Evolutionary conservation across 2,797 vertebrate genomes (phyloP).

Genomic region (Sciurus vulgaris): DNA sequence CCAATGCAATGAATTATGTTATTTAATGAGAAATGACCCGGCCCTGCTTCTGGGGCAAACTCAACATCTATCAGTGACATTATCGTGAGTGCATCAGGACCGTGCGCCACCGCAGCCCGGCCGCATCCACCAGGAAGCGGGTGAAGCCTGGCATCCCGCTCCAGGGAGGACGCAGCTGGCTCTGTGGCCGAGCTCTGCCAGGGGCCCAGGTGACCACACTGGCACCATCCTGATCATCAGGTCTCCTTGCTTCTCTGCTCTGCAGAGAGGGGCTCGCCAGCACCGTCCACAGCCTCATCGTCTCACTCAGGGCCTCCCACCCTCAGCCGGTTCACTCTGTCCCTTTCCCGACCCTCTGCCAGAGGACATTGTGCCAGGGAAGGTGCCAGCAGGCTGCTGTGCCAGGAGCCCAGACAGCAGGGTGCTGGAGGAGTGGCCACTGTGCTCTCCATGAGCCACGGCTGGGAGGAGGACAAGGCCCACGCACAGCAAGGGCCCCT

Average conservation of each 20-base stretch:
- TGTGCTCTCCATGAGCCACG: accelerated
- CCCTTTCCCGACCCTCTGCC: no score
- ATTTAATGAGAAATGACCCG: conserved; percentile 53
- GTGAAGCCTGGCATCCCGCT: not conserved
- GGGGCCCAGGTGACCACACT: no score
- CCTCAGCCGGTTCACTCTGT: accelerated
- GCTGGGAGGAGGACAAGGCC: accelerated
- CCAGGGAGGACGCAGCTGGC: no score
- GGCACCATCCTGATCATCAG: not conserved
- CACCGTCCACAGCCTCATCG: not conserved
- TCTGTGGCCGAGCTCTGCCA: no score
- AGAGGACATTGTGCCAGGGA: no score
- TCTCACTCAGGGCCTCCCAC: not conserved
- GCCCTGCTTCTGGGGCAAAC: conserved; percentile 11
- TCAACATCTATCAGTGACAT: not conserved
- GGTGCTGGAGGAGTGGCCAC: not conserved
- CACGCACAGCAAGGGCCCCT: accelerated
- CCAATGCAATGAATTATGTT: conserved; percentile 51
- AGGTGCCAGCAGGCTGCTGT: not conserved
- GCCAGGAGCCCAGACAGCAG: no score
- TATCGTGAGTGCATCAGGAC: not conserved
- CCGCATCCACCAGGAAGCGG: not conserved
- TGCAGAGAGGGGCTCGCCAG: accelerated
- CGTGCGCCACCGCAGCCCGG: not conserved
- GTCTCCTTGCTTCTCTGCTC: accelerated